Evolutionary conservation across 2,797 vertebrate genomes (phyloP).

Genomic region (Rhyacichthys aspro): DNA sequence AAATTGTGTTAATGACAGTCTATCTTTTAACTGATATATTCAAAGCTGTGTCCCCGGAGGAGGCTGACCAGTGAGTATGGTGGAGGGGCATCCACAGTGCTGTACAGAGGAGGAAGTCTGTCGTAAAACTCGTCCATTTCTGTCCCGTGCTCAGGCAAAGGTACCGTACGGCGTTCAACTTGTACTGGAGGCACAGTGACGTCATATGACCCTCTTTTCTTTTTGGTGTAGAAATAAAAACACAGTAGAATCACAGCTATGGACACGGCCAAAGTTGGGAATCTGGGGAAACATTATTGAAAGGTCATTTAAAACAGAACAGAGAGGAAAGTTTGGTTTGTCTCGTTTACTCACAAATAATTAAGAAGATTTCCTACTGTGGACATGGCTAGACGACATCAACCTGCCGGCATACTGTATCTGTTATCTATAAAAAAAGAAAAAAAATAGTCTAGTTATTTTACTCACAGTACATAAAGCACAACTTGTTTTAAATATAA

Average conservation of each 20-base stretch:
- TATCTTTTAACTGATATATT: not conserved
- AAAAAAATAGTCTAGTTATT: too few relatives aligned
- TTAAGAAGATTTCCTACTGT: not conserved
- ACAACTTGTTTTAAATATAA: too few relatives aligned
- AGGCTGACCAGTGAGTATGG: slow-evolving; percentile 65
- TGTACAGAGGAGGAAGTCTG: slow-evolving; percentile 57
- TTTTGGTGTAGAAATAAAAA: slow-evolving; percentile 49
- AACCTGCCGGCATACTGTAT: slow-evolving; percentile 32
- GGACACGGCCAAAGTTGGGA: slow-evolving; percentile 41
- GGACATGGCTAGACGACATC: slow-evolving; percentile 35
- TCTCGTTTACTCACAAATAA: slow-evolving; percentile 51
- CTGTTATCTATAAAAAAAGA: not conserved
- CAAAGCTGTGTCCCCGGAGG: too few relatives aligned
- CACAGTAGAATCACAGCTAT: slow-evolving; percentile 56
- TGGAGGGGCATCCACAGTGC: slow-evolving; percentile 55
- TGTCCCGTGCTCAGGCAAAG: slow-evolving; percentile 12
- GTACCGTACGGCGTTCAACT: slow-evolving; percentile 19
- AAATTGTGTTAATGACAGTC: not conserved
- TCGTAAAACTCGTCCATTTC: slow-evolving; percentile 9
- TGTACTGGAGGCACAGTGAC: slow-evolving; percentile 1
- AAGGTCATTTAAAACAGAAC: not conserved
- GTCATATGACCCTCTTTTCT: slow-evolving; percentile 24
- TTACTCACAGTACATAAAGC: too few relatives aligned
- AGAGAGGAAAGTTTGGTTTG: not conserved
- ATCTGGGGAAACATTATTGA: slow-evolving; percentile 35